Evolutionary conservation across 2,113 vertebrate genomes (phyloP).

Genomic region (Pangasianodon hypophthalmus): DNA sequence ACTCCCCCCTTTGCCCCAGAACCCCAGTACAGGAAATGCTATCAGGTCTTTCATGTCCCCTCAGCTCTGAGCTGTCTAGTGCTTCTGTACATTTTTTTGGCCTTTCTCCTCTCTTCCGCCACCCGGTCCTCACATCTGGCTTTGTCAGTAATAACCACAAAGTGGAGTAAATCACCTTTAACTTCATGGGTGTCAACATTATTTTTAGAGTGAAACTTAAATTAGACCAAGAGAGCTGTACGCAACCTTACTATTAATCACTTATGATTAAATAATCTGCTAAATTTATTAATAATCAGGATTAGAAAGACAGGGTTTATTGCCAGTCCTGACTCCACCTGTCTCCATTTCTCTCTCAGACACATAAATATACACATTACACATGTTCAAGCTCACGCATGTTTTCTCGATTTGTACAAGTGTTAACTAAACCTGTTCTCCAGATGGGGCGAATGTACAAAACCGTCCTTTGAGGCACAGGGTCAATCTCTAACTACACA

Average conservation of each 20-base stretch:
- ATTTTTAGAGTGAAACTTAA: background rate
- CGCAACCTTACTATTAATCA: background rate
- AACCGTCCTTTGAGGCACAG: conserved; percentile 17
- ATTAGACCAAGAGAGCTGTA: background rate
- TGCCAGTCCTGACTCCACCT: background rate
- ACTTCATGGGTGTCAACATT: background rate
- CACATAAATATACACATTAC: background rate
- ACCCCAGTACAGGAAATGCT: conserved; percentile 66
- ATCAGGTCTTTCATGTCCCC: conserved; percentile 62
- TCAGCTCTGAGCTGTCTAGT: conserved; percentile 50
- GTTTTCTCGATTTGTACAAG: conserved; percentile 39
- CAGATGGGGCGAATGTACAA: conserved; percentile 31
- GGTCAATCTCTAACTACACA: conserved; percentile 47
- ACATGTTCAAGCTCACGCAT: conserved; percentile 31
- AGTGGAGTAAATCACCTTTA: background rate
- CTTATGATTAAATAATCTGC: background rate
- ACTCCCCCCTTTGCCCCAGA: conserved; percentile 44
- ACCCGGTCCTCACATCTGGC: background rate
- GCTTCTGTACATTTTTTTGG: conserved; percentile 45
- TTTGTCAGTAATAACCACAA: background rate
- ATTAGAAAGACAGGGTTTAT: background rate
- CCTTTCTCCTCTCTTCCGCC: conserved; percentile 41
- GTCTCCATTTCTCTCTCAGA: background rate
- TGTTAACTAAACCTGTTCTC: conserved; percentile 56
- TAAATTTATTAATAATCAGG: background rate